Base-by-base conservation (phyloP, 2,113 vertebrate species). In the Mormyrus iriodes region DNA sequence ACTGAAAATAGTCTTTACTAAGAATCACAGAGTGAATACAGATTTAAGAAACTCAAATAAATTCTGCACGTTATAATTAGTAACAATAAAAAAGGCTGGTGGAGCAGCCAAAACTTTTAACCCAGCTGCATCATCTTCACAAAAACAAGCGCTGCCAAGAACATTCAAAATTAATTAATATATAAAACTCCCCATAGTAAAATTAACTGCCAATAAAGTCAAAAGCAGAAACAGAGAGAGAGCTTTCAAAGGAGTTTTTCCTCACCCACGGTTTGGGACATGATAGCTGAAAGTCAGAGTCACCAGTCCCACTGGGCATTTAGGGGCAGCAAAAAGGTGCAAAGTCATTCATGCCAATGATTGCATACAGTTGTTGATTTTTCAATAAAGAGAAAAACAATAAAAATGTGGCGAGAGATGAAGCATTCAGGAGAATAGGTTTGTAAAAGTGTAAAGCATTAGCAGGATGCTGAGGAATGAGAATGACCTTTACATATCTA, bases 121-220 rank as follows among this genome's bases (percentile, higher is more conserved):
- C 24, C 1, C 82, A 84, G 82, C 82, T 84, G 76, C 12, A 83
- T 27, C 88, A 31, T 84, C 19, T 61, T 89, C 10, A 83, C 4
- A 53, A 31, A 89, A 85, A 85, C 53, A 84, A 65, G 52, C 52
- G 82, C n/a, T n/a, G 24, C 52, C 88, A 84, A 31, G 42, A 52
- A 61, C 76, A 44, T 83, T 31, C 35, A 52, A 84, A 31, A 85
- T 84, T 13, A n/a, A 55, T 31, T 49, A 61, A 42, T 31, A 88
- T 42, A 17, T 69, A 69, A 79, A 52, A 51, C 46, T 76, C 73
- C 35, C 88, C 49, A 83, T 21, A n/a, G 76, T 52, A 88, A 79
- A 53, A 53, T 21, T 35, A 82, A 53, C 48, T 51, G 46, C 49
- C 49, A 52, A 53, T 79, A 53, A 53, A 53, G 53, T n/a, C 3